Conservation (phyloP, 2,113 vertebrate species). For the Pogona vitticeps region DNA sequence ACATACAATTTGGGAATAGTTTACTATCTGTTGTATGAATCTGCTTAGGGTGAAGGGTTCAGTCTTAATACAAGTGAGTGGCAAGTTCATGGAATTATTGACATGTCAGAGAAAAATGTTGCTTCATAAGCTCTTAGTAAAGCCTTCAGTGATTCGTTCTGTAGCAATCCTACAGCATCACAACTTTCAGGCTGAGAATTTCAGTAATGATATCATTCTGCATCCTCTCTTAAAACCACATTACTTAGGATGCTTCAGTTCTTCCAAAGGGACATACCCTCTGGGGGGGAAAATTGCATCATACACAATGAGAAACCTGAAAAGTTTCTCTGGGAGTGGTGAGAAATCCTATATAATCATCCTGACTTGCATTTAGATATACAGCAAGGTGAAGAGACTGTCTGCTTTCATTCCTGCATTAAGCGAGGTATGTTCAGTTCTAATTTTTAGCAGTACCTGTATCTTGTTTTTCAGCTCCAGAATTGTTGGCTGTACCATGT, state of each 20-base stretch:
- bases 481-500: background rate
- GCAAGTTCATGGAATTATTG: background rate
- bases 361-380: background rate
- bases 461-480: too few relatives aligned
- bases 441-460: too few relatives aligned
- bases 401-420: background rate
- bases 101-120: background rate
- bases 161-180: background rate
- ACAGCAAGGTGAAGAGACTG: background rate
- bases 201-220: background rate
- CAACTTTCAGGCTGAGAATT: background rate
- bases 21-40: background rate
- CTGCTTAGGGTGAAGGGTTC: too few relatives aligned
- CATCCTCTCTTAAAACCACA: background rate
- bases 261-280: background rate
- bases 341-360: slow-evolving; percentile 22
- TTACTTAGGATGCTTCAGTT: background rate
- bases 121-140: background rate
- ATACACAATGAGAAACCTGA: background rate
- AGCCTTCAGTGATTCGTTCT: background rate
- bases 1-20: background rate
- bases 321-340: slow-evolving; percentile 24
- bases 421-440: slow-evolving; percentile 9
- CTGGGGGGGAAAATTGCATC: background rate
- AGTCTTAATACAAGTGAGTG: background rate